Evolutionary conservation across 2,888 invertebrate species (phyloP).

Genomic region (Chirona hameri): DNA sequence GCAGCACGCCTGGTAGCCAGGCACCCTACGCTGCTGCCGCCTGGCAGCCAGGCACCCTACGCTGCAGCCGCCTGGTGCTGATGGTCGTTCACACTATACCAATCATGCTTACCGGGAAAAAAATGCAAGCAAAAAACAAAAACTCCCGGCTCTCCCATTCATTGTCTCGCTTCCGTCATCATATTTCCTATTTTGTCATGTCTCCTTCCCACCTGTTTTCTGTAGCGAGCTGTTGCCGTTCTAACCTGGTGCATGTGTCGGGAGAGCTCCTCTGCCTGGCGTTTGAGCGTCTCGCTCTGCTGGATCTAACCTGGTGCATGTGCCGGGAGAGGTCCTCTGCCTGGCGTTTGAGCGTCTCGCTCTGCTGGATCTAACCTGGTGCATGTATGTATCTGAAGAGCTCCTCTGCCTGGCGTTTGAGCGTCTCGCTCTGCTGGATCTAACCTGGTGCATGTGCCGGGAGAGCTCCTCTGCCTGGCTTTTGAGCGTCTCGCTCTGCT

Average conservation of each 20-base stretch:
- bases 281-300: slow-evolving; percentile 5
- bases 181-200: too few relatives aligned
- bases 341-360: slow-evolving; percentile 5
- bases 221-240: too few relatives aligned
- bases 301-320: slow-evolving; percentile 27
- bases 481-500: slow-evolving; percentile 12
- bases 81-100: too few relatives aligned
- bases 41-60: too few relatives aligned
- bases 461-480: slow-evolving; percentile 23
- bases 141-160: too few relatives aligned
- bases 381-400: background rate
- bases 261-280: slow-evolving; percentile 10
- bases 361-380: slow-evolving; percentile 23
- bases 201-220: too few relatives aligned
- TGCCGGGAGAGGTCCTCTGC: slow-evolving; percentile 12
- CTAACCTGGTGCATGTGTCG: slow-evolving; percentile 26
- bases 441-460: slow-evolving; percentile 25
- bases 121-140: too few relatives aligned
- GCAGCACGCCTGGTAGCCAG: too few relatives aligned
- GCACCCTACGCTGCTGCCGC: too few relatives aligned
- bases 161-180: too few relatives aligned
- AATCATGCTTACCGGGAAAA: too few relatives aligned
- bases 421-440: slow-evolving; percentile 4
- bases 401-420: slow-evolving; percentile 25
- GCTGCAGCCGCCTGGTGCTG: too few relatives aligned